Percentiles rank a stretch among this genome's conserved stretches.
These are phyloP conservation scores for Perizoma flavofasciatum DNA, from an alignment of 2,888 invertebrate genomes.

Conservation along the genomic window DNA sequence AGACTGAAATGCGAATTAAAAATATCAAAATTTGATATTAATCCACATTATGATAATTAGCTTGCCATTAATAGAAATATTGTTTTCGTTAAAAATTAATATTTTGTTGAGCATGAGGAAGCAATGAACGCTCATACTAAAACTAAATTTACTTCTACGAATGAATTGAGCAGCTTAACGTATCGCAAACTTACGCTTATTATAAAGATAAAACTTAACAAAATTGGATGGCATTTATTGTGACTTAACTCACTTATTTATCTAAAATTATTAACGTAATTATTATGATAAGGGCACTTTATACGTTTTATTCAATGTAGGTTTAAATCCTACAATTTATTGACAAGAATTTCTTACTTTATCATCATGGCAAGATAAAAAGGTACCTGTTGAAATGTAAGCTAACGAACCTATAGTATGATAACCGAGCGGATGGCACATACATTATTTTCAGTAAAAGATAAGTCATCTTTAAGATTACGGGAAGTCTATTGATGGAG, in stretches of 20 bases:
- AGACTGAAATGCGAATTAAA: slow-evolving; percentile 23
- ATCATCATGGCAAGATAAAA: slow-evolving; percentile 84
- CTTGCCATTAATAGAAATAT: slow-evolving; percentile 32
- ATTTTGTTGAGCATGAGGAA: slow-evolving; percentile 43
- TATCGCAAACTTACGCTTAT: slow-evolving; percentile 76
- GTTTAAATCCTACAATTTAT: slow-evolving; percentile 62
- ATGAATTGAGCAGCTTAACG: slow-evolving; percentile 81
- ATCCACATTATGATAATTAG: slow-evolving; percentile 40
- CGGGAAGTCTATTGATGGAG: too few relatives aligned
- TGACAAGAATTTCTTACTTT: slow-evolving; percentile 82
- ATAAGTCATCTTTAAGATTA: too few relatives aligned
- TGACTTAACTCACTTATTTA: slow-evolving; percentile 82
- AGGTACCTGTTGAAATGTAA: slow-evolving; percentile 82
- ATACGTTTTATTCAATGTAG: slow-evolving; percentile 67
- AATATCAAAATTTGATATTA: slow-evolving; percentile 29
- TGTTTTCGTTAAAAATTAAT: slow-evolving; percentile 38
- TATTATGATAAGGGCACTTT: slow-evolving; percentile 80
- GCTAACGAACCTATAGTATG: slow-evolving; percentile 73
- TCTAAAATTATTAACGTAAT: slow-evolving; percentile 70
- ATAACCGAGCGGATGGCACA: slow-evolving; percentile 82
- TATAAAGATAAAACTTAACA: slow-evolving; percentile 74
- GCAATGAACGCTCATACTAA: slow-evolving; percentile 57
- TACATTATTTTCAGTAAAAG: slow-evolving; percentile 50
- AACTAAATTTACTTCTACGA: slow-evolving; percentile 73
- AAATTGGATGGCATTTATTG: slow-evolving; percentile 83